Conservation (phyloP, 2,797 vertebrate species). For the Tarsius wallacei region DNA sequence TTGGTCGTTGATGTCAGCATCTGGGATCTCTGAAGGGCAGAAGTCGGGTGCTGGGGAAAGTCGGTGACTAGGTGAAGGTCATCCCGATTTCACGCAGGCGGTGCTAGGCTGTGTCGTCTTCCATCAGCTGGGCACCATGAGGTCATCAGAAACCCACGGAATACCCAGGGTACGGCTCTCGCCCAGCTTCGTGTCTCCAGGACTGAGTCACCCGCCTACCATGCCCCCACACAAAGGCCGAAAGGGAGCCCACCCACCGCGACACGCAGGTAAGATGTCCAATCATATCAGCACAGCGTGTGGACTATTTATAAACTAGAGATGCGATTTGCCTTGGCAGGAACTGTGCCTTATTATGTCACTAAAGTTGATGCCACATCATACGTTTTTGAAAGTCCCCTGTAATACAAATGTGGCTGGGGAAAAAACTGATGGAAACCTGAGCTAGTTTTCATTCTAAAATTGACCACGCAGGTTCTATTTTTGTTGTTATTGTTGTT, state of each 20-base stretch:
- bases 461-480: neutral
- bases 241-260: neutral
- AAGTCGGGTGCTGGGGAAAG: neutral
- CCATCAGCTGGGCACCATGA: neutral
- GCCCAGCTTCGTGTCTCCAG: neutral
- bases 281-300: neutral
- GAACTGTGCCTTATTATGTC: conserved; percentile 36
- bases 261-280: neutral
- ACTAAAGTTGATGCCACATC: neutral
- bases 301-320: conserved; percentile 30
- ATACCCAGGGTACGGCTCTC: neutral
- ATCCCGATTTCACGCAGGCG: neutral
- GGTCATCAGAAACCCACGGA: neutral
- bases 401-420: conserved; percentile 6
- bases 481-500: neutral
- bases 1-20: neutral
- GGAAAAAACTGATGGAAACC: neutral
- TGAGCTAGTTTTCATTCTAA: neutral
- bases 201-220: neutral
- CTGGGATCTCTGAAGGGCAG: neutral
- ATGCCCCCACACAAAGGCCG: neutral
- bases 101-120: neutral
- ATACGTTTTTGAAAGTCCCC: conserved; percentile 16
- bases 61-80: neutral
- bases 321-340: conserved; percentile 45